Evolutionary conservation across 23 tunicate species (phyloP).

Genomic region (Phallusia fumigata): DNA sequence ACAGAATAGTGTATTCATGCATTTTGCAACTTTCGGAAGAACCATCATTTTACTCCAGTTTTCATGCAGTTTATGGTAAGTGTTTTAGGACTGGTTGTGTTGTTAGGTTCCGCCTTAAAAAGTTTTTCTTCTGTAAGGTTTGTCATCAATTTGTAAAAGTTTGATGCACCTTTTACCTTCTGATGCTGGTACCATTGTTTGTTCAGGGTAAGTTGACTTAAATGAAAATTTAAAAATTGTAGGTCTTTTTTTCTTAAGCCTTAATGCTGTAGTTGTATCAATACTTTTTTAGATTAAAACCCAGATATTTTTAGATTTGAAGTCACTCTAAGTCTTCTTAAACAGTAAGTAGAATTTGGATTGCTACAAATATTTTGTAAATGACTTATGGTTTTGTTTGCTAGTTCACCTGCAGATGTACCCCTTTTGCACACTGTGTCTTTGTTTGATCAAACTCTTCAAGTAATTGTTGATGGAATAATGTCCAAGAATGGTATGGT

Average conservation of each 20-base stretch:
- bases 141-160: neutral
- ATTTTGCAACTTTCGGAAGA: neutral
- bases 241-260: no score
- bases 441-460: neutral
- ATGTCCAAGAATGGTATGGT: neutral
- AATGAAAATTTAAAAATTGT: neutral
- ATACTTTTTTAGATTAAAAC: neutral
- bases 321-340: neutral
- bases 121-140: neutral
- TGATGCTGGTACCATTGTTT: neutral
- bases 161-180: neutral
- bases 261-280: no score
- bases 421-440: neutral
- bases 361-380: no score
- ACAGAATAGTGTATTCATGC: neutral
- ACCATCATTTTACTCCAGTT: neutral
- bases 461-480: neutral
- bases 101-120: neutral
- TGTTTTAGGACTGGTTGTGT: neutral
- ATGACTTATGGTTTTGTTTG: no score
- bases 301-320: neutral
- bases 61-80: slow-evolving; percentile 3
- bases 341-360: neutral
- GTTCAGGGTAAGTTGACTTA: neutral
- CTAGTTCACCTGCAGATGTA: neutral